These are phyloP conservation scores for Linepithema humile DNA, from an alignment of 1,140 invertebrate species.

Conservation along the genomic window DNA sequence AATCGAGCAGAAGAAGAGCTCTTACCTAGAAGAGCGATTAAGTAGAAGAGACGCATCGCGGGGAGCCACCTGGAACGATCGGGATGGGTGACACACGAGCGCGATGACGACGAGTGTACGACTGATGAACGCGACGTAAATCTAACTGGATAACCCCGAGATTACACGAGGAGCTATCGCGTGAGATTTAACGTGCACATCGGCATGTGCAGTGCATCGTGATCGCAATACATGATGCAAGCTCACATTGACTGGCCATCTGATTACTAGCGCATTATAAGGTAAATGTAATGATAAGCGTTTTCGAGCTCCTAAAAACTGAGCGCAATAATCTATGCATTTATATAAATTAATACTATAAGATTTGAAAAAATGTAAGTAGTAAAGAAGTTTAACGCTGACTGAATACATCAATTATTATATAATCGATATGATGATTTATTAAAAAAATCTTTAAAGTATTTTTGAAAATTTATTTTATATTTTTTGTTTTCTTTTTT, in stretches of 20 bases:
- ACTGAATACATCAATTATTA: too few species aligned
- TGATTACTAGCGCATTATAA: background rate
- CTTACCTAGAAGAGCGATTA: slow-evolving; percentile 62
- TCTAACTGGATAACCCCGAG: slow-evolving; percentile 71
- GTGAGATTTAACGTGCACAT: slow-evolving; percentile 67
- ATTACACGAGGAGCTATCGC: slow-evolving; percentile 66
- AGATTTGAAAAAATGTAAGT: too few species aligned
- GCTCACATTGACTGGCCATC: background rate
- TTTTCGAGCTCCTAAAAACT: background rate
- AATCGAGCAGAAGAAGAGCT: background rate
- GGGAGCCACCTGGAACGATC: slow-evolving; percentile 21
- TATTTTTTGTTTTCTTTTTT: too few species aligned
- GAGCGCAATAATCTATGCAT: too few species aligned
- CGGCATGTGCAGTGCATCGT: background rate
- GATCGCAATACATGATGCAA: background rate
- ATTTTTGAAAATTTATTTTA: too few species aligned
- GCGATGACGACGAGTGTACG: slow-evolving; percentile 59
- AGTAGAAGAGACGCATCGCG: slow-evolving; percentile 40
- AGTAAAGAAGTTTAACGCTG: too few species aligned
- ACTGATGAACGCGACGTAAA: slow-evolving; percentile 70
- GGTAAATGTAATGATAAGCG: background rate
- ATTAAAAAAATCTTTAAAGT: too few species aligned
- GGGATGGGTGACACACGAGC: slow-evolving; percentile 59
- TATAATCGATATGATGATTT: too few species aligned
- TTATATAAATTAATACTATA: too few species aligned